A percentile compares a stretch with the other conserved stretches of the same genome.
Conservation (phyloP, 2,888 invertebrate species). For the Fissipunctia ypsillon region DNA sequence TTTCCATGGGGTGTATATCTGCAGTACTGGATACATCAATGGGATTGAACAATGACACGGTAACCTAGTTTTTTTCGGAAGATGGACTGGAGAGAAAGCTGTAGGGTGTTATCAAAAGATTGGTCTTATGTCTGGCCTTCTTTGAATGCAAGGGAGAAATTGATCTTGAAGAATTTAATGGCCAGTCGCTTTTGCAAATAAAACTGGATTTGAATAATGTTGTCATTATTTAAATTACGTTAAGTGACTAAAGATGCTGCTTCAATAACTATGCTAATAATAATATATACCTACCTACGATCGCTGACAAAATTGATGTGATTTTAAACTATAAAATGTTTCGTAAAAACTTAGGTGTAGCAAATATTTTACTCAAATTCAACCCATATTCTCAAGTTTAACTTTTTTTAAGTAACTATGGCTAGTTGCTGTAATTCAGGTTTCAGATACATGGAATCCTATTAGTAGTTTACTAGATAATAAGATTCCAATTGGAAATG, state of each 20-base stretch:
- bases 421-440: too few relatives aligned
- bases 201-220: constrained; percentile 17
- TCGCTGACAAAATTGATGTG: not conserved
- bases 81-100: constrained; percentile 12
- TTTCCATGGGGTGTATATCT: constrained; percentile 43
- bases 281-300: not conserved
- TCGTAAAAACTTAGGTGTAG: too few relatives aligned
- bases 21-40: constrained; percentile 41
- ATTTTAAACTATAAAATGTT: too few relatives aligned
- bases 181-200: constrained; percentile 5
- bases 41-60: constrained; percentile 54
- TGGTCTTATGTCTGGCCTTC: constrained; percentile 12
- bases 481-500: too few relatives aligned
- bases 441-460: too few relatives aligned
- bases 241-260: constrained; percentile 1
- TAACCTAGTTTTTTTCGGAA: constrained; percentile 60
- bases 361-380: too few relatives aligned
- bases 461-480: too few relatives aligned
- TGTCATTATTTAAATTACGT: constrained; percentile 10
- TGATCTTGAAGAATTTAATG: not conserved
- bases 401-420: too few relatives aligned
- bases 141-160: constrained; percentile 20
- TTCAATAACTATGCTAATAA: constrained; percentile 19
- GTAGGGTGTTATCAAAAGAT: constrained; percentile 18
- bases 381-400: too few relatives aligned